phyloP scores from a whole-genome alignment of 92 coral and sea anemone species.

The Pocillopora meandrina region DNA sequence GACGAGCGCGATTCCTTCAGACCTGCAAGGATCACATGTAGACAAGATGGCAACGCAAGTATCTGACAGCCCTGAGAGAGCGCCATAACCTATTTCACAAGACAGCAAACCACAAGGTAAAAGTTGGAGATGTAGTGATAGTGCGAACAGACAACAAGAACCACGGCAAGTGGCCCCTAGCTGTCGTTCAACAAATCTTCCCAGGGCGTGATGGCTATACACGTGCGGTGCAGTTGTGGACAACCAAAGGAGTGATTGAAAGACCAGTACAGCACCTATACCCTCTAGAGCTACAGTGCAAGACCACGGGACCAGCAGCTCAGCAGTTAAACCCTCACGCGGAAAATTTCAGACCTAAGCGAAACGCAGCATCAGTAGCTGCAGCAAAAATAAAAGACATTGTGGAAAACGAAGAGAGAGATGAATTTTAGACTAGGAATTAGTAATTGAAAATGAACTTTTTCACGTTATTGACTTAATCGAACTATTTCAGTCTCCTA shows the following conservation, averaged over 20 bases:
- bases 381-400: conserved; percentile 42
- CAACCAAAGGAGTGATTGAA: conserved; percentile 28
- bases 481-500: conserved; percentile 19
- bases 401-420: conserved; percentile 25
- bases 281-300: conserved; percentile 41
- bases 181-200: conserved; percentile 19
- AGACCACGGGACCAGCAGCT: neutral
- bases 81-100: conserved; percentile 53
- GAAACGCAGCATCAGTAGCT: conserved; percentile 52
- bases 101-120: conserved; percentile 12
- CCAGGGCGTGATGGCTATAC: conserved; percentile 53
- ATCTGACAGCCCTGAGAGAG: conserved; percentile 53
- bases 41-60: conserved; percentile 48
- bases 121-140: conserved; percentile 35
- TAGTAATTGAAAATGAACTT: neutral
- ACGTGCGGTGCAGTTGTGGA: conserved; percentile 43
- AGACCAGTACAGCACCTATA: conserved; percentile 53
- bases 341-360: conserved; percentile 24
- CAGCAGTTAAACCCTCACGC: conserved; percentile 38
- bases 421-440: conserved; percentile 10
- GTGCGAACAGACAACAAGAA: conserved; percentile 48
- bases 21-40: conserved; percentile 47
- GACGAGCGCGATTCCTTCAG: conserved; percentile 18
- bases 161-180: conserved; percentile 56
- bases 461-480: neutral